Base-by-base conservation (phyloP, 2,888 invertebrate genomes). In the Torymus texanus region DNA sequence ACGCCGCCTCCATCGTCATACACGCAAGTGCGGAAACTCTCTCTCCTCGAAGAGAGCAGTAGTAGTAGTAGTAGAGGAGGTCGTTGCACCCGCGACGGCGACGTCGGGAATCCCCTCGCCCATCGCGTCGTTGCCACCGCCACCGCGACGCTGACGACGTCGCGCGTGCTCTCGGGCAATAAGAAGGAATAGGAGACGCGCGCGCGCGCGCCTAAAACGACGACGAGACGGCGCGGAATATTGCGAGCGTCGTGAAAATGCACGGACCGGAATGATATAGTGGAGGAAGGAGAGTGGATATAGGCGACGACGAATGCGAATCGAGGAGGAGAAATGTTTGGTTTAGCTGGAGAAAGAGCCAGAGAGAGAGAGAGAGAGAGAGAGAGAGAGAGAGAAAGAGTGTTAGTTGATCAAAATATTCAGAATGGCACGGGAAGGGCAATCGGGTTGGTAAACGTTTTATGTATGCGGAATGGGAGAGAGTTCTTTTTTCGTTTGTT, bases 81-180 rank as follows among this genome's bases (percentile, higher is more conserved):
- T 79, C 78, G 63, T 70, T 75, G 78, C 51, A 79, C 78, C 53
- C 63, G 55, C 65, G 50, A 18, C 5, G 56, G 61, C 8, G 58
- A 53, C 59, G 18, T 16, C 2, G 67, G 67, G 67, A 55, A 67
- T 67, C 67, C 53, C 67, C 67, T 24, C 18, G 8, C 67, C 53
- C 53, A 14, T 13, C 55, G 14, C 21, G 24, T 16, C 63, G 56
- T 21, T 3, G 1, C 8, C 16, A 14, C 41, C n/a, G 70, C n/a
- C 18, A 18, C 14, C 29, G 21, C 2, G 21, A 1, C 21, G 21
- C 21, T 21, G 21, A 21, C 21, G 41, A 41, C 51, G 18, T 24
- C 18, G 29, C 24, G 56, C 58, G 24, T n/a, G 14, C 51, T 29
- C 53, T n/a, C 58, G 18, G 14, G 70, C 62, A 78, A 78, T 78